Base-by-base conservation (phyloP, 2,113 vertebrate genomes). In the Numenius arquata region DNA sequence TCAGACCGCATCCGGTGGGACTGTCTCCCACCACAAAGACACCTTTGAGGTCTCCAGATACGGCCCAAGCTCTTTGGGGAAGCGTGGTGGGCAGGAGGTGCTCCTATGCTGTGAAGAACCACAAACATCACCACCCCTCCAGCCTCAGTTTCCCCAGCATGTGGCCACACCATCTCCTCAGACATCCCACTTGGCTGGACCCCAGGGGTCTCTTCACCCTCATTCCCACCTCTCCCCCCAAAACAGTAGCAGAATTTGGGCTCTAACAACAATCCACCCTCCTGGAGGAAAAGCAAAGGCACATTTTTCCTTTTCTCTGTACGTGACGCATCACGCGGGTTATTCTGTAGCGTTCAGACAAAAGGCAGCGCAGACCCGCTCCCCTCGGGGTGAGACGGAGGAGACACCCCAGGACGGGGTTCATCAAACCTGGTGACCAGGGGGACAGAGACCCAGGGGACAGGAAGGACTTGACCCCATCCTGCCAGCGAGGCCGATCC, bases 331-430 rank as follows among this genome's bases (percentile, higher is more conserved):
- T 21, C 59, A 6, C 73, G 23, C 25, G 2, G 1, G 65, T 29
- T 11, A 12, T 18, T 16, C 41, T 13, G 23, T 0, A 12, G 34
- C 34, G 21, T 0, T 63, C 43, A 36, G 66, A 25, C 13, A 22
- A 32, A n/a, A 27, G 32, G 70, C 77, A 88, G 68, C 66, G 83
- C 68, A 71, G 53, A 38, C 12, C 22, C 1, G 0, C 67, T 85
- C 70, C 70, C 29, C 34, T 16, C 1, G 0, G 23, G 50, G 40
- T 0, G 0, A 32, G 55, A 10, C 0, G 0, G 12, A 56, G 36
- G 29, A 20, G 59, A 27, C 2, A 4, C 45, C 48, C 41, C 84
- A 65, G 36, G 53, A 76, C 9, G 23, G 27, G 2, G 12, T 23
- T 30, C 11, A 13, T 8, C 72, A 59, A 70, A 14, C 53, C 34